Evolutionary conservation across 2,888 invertebrate genomes (phyloP).

Genomic region (Pycnomerus fuliginosus): DNA sequence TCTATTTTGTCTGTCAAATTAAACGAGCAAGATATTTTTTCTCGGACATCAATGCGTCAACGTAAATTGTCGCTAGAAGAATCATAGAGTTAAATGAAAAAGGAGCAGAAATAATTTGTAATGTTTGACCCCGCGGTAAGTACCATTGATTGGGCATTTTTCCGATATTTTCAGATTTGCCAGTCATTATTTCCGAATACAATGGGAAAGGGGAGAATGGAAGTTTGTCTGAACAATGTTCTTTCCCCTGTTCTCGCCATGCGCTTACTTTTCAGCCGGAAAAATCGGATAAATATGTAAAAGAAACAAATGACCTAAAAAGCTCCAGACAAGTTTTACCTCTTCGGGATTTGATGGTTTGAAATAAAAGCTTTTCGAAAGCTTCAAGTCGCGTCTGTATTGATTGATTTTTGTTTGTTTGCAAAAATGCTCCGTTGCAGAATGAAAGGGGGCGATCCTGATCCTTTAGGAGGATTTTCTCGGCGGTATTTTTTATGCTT

Average conservation of each 20-base stretch:
- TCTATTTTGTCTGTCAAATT: constrained; percentile 17
- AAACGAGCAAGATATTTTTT: constrained; percentile 8
- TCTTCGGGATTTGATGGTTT: constrained; percentile 16
- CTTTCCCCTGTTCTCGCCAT: constrained; percentile 4
- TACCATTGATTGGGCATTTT: too few species aligned
- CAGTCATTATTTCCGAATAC: constrained; percentile 12
- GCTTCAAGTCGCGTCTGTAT: constrained; percentile 2
- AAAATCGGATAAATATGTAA: constrained; percentile 22
- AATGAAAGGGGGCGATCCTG: too few species aligned
- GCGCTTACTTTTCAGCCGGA: constrained; percentile 20
- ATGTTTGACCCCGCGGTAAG: too few species aligned
- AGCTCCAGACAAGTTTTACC: constrained; percentile 19
- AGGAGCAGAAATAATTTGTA: too few species aligned
- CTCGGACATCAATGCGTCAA: constrained; percentile 11
- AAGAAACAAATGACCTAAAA: constrained; percentile 23
- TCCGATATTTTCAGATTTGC: constrained; percentile 8
- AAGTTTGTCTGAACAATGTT: constrained; percentile 17
- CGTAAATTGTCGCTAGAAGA: constrained; percentile 10
- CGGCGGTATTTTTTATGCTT: neutral
- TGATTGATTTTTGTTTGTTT: constrained; percentile 7
- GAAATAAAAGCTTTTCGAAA: constrained; percentile 16
- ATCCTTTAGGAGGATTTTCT: neutral
- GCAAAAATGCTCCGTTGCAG: neutral
- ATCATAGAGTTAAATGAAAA: constrained; percentile 16
- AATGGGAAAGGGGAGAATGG: constrained; percentile 12